Conservation (phyloP, 2,113 vertebrate species). For the Axis porcinus region DNA sequence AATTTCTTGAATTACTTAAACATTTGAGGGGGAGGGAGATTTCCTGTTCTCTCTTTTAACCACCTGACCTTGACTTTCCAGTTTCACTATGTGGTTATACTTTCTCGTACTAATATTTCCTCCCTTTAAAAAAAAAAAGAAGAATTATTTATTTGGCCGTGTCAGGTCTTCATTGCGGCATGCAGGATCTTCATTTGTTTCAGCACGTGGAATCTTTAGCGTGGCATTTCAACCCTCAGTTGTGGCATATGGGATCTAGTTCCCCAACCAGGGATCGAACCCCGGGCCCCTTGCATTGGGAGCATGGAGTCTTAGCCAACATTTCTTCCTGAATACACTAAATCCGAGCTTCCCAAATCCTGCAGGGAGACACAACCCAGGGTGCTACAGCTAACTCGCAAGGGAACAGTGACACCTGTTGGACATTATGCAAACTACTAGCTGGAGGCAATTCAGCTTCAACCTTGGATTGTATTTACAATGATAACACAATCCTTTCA, state of each 20-base stretch:
- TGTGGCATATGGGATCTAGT: neutral
- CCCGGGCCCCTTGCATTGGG: neutral
- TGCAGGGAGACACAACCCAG: neutral
- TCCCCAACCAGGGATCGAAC: neutral
- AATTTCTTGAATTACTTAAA: conserved; percentile 1
- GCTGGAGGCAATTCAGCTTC: neutral
- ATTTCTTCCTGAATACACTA: neutral
- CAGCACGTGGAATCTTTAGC: neutral
- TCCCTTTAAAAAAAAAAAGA: neutral
- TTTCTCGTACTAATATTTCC: neutral
- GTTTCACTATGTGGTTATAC: neutral
- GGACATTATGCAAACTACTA: neutral
- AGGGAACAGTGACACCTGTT: neutral
- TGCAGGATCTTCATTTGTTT: neutral
- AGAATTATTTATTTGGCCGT: neutral
- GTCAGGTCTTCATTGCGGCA: neutral
- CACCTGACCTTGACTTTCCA: neutral
- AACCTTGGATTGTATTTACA: neutral
- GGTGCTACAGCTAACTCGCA: neutral
- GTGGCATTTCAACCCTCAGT: neutral
- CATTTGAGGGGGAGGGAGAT: neutral
- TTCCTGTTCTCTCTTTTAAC: neutral
- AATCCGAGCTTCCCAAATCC: neutral
- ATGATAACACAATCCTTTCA: neutral
- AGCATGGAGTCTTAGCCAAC: neutral